Base-by-base conservation (phyloP, 2,888 invertebrate genomes). In the Drosophila pseudotalamancana region DNA sequence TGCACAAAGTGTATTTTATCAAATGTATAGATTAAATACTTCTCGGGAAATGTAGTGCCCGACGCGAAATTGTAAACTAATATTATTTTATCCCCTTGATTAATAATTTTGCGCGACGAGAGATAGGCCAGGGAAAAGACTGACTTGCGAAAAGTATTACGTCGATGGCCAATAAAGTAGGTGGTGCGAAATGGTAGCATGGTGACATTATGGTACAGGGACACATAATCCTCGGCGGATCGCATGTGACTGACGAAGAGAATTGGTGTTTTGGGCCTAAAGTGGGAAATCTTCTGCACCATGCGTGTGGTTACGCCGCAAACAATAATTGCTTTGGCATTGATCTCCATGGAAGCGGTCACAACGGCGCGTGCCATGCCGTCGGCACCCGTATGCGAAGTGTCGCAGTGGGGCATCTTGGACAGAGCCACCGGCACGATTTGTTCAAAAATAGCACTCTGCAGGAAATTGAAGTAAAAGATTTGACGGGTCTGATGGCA, bases 251-350 rank as follows among this genome's bases (percentile, higher is more conserved):
- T 89, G 2, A 90, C 70, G 3, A 86, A 87, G 2, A 90, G 53
- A 12, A 91, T 88, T 6, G 89, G 85, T 0, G 81, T 74, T 3
- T 55, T 76, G 0, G 91, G 90, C 0, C 91, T 80, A 55, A 85
- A 91, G 56, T 90, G 90, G 0, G 91, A 67, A 0, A 91, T 64
- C 67, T 89, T 88, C 9, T 81, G 74, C 5, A 88, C 88, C 90
- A 90, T 90, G 5, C 88, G 80, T 0, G 89, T 87, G 16, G 81
- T 79, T 2, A 80, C 53, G 1, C 89, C 83, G 12, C 84, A 86
- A 1, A 91, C 76, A 1, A 91, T 35, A 34, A 91, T 90, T 0
- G 79, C 86, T 1, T 69, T 70, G 3, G 89, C 90, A 1, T 78
- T 54, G 2, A 77, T 69, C 62, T 90, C 89, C 14, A 81, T 59